Conservation (phyloP, 2,113 vertebrate genomes). For the Melanostigma gelatinosum region DNA sequence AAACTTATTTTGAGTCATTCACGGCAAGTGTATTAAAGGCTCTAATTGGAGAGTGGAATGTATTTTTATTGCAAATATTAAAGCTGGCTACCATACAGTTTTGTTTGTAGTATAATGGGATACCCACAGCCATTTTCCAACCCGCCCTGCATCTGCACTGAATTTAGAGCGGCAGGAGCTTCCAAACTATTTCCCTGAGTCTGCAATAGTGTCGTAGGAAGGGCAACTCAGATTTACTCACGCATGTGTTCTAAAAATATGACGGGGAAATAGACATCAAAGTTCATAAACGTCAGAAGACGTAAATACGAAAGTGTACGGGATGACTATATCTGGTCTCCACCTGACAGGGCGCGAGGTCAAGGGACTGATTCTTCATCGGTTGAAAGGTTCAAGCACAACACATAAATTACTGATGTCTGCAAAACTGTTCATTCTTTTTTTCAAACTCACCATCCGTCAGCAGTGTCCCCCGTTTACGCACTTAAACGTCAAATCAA, state of each 20-base stretch:
- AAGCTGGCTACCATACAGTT: conserved; percentile 35
- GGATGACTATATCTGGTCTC: not conserved
- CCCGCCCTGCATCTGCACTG: conserved; percentile 32
- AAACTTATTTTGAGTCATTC: conserved; percentile 31
- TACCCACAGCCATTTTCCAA: conserved; percentile 17
- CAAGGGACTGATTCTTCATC: conserved; percentile 9
- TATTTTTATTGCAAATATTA: conserved; percentile 67
- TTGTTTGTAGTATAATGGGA: conserved; percentile 40
- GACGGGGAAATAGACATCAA: not conserved
- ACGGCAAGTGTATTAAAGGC: conserved; percentile 52
- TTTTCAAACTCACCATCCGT: conserved; percentile 14
- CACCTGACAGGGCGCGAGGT: conserved; percentile 5
- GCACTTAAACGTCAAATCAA: conserved; percentile 11
- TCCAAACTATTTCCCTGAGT: conserved; percentile 3
- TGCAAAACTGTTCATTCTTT: not conserved
- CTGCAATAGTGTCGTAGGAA: not conserved
- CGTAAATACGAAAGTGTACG: not conserved
- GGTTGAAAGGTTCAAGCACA: conserved; percentile 27
- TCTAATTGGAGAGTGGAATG: conserved; percentile 64
- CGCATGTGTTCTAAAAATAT: not conserved
- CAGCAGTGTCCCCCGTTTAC: conserved; percentile 10
- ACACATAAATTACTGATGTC: not conserved
- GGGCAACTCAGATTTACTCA: not conserved
- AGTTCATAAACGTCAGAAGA: conserved; percentile 1
- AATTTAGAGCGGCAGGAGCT: conserved; percentile 24